Conservation (phyloP, 2,797 vertebrate genomes). For the Harpagifer antarcticus region DNA sequence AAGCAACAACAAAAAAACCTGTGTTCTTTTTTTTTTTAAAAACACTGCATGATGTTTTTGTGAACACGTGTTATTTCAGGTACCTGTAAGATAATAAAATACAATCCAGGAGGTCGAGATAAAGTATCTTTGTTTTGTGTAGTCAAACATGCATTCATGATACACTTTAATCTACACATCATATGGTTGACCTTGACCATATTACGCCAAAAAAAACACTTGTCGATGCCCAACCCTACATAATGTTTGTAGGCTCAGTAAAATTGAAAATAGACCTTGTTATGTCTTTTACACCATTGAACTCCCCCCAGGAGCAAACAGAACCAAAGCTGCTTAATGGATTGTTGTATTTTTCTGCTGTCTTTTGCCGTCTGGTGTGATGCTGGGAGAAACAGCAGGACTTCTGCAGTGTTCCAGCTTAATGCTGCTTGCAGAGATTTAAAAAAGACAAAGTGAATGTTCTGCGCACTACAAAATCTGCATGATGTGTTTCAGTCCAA, state of each 20-base stretch:
- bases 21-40: background rate
- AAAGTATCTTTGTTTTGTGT: background rate
- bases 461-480: conserved; percentile 81
- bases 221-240: conserved; percentile 62
- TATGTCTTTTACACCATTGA: conserved; percentile 39
- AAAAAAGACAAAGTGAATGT: conserved; percentile 62
- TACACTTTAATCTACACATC: conserved; percentile 4
- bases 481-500: conserved; percentile 90
- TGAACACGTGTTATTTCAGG: background rate
- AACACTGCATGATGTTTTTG: background rate
- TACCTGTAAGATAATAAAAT: background rate
- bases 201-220: background rate
- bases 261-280: conserved; percentile 32
- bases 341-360: conserved; percentile 69
- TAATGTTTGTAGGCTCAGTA: conserved; percentile 22
- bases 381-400: conserved; percentile 95
- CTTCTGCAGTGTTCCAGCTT: conserved; percentile 86
- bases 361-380: conserved; percentile 90
- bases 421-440: conserved; percentile 79
- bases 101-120: background rate
- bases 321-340: conserved; percentile 56
- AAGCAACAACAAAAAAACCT: background rate
- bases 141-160: background rate
- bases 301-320: conserved; percentile 35
- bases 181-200: background rate